Evolutionary conservation across 2,888 invertebrate genomes (phyloP).

Genomic region (Drosophila melanocephala): DNA sequence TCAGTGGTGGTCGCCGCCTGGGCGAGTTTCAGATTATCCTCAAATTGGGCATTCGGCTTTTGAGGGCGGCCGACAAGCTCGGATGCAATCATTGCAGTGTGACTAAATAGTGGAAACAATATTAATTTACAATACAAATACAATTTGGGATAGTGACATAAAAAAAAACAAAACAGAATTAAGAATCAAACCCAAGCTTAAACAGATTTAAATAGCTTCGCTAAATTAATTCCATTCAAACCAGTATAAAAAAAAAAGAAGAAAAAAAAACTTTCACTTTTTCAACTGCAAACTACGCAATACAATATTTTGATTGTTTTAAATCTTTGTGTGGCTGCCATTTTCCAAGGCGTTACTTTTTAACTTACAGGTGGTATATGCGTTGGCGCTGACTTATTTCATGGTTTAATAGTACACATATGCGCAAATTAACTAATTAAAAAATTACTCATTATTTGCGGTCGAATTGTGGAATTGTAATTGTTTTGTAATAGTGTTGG

Average conservation of each 20-base stretch:
- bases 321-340: not conserved
- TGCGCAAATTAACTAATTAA: slow-evolving; percentile 17
- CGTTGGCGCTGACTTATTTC: slow-evolving; percentile 19
- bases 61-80: slow-evolving; percentile 40
- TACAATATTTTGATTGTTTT: not conserved
- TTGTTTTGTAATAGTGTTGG: slow-evolving; percentile 39
- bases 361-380: slow-evolving; percentile 31
- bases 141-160: not conserved
- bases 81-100: slow-evolving; percentile 51
- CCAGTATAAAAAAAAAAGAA: not conserved
- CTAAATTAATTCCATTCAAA: not conserved
- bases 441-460: slow-evolving; percentile 6
- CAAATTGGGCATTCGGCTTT: slow-evolving; percentile 45
- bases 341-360: not conserved
- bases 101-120: not conserved
- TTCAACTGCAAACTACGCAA: slow-evolving; percentile 40
- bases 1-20: slow-evolving; percentile 25
- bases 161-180: not conserved
- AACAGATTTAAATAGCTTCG: not conserved
- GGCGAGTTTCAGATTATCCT: slow-evolving; percentile 63
- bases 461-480: slow-evolving; percentile 4
- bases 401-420: slow-evolving; percentile 7
- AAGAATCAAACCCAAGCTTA: not conserved
- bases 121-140: not conserved
- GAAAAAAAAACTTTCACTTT: slow-evolving; percentile 52